phyloP scores from a whole-genome alignment of 1,140 invertebrate species.

The Platyscapa corneri region DNA sequence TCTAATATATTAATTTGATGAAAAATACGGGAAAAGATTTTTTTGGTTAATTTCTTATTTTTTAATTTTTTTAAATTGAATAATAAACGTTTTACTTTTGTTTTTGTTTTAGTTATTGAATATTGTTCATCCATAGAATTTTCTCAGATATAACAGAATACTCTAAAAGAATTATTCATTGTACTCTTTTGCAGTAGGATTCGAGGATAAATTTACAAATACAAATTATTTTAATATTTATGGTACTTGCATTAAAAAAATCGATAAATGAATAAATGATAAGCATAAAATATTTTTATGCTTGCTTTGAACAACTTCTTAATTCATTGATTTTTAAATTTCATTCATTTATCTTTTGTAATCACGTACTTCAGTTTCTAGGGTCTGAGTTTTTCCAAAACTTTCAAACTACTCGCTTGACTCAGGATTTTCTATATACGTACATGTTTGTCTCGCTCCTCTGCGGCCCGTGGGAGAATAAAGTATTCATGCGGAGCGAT shows the following conservation, averaged over 20 bases:
- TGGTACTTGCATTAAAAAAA: too few relatives aligned
- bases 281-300: neutral
- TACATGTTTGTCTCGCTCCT: neutral
- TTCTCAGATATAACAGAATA: neutral
- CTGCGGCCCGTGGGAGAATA: conserved; percentile 6
- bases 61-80: too few relatives aligned
- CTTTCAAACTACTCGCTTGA: neutral
- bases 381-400: neutral
- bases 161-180: neutral
- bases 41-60: too few relatives aligned
- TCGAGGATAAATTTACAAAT: too few relatives aligned
- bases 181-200: neutral
- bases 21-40: too few relatives aligned
- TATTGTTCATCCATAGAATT: neutral
- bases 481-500: conserved; percentile 4
- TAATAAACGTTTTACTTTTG: too few relatives aligned
- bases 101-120: too few relatives aligned
- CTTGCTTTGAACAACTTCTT: neutral
- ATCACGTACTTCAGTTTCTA: neutral
- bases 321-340: neutral
- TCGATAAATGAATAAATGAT: neutral
- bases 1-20: too few relatives aligned
- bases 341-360: neutral
- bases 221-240: too few relatives aligned
- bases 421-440: neutral